These are phyloP conservation scores for Apodemus speciosus DNA, from an alignment of 2,113 vertebrate genomes.

Conservation along the genomic window DNA sequence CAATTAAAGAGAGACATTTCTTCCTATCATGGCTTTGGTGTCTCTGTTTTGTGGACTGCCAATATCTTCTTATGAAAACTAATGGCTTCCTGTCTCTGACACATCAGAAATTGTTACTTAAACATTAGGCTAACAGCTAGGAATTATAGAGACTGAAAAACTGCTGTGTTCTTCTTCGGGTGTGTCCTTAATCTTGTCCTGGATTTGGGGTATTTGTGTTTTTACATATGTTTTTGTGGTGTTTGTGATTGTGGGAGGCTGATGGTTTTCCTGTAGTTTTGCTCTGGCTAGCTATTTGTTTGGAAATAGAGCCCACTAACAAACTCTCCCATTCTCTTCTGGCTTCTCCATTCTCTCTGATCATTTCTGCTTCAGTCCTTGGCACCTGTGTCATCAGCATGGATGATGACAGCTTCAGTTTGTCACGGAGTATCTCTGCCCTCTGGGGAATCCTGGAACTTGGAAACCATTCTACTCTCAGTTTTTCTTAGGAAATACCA, in stretches of 20 bases:
- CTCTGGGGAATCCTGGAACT: constrained; percentile 46
- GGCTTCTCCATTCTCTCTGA: constrained; percentile 33
- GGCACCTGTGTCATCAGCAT: constrained; percentile 24
- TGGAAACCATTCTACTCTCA: constrained; percentile 40
- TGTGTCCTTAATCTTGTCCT: neutral
- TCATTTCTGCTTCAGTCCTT: constrained; percentile 27
- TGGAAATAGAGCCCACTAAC: constrained; percentile 41
- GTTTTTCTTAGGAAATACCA: constrained; percentile 46
- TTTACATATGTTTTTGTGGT: neutral
- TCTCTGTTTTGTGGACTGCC: neutral
- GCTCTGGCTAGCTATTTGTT: constrained; percentile 49
- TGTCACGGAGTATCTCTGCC: constrained; percentile 11
- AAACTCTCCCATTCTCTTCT: constrained; percentile 39
- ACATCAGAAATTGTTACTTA: neutral
- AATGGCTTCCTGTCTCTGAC: neutral
- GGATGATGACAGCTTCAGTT: constrained; percentile 28
- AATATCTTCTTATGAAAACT: neutral
- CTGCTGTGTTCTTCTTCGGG: neutral
- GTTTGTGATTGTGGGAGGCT: neutral
- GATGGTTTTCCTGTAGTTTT: constrained; percentile 21
- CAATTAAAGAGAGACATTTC: neutral
- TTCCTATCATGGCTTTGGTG: neutral
- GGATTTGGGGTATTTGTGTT: constrained; percentile 2
- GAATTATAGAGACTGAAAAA: neutral
- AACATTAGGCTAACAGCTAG: neutral